Base-by-base conservation (phyloP, 1,140 invertebrate species). In the Cotesia typhae region DNA sequence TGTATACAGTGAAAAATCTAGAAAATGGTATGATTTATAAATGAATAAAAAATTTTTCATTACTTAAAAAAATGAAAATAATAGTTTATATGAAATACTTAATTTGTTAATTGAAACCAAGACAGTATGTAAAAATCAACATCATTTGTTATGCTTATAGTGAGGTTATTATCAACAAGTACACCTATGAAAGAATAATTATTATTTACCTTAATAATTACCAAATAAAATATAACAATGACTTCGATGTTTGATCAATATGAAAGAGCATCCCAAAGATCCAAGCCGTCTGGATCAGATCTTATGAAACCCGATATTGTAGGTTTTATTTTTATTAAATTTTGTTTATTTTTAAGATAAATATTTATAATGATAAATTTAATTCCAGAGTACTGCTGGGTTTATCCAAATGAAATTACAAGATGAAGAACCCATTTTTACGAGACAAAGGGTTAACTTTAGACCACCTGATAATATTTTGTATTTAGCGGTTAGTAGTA, bases 401-500 rank as follows among this genome's bases (percentile, higher is more conserved):
- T 92, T 91, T 77, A 92, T 93, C 41, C 90, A 90, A 77, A 90
- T 92, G 89, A 90, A 91, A 61, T 76, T 91, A 7, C 89, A 91
- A 77, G 90, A 93, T 74, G 92, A 94, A 74, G 87, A 88, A 12
- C 92, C 93, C 9, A 94, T 95, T 80, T 95, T 95, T 82, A 91
- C 89, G 7, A 95, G 94, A 79, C 90, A 92, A 68, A 93, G 92
- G 82, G 92, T 94, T 81, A 92, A 92, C 78, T 93, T 93, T 77
- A 91, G 91, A 75, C 94, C 96, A 10, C 89, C 91, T 0, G 91
- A 94, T 74, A 88, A 89, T 71, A 92, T 98, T 55, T 92, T 92
- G 17, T 93, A 97, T 81, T 86, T 97, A 28, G 91, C 90, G 59
- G 94, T 96, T 1, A 91, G 92, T 17, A 96, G 92, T 79, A 95